Evolutionary conservation across 2,113 vertebrate genomes (phyloP).

Genomic region (Sciurus niger): DNA sequence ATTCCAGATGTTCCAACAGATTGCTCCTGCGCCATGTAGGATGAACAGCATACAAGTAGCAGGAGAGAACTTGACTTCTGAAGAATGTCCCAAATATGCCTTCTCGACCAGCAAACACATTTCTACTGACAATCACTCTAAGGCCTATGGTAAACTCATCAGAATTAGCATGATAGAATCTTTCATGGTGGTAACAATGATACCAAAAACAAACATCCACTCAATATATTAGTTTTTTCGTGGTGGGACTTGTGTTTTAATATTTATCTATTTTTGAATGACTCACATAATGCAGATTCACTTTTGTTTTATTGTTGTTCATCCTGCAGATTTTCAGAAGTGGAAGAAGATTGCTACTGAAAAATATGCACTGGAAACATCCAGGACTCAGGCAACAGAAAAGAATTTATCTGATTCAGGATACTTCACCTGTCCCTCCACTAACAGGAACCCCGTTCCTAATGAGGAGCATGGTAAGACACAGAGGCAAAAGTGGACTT

Average conservation of each 20-base stretch:
- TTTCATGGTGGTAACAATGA: no score
- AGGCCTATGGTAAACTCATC: no score
- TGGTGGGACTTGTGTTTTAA: no score
- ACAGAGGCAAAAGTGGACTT: background rate
- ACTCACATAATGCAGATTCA: background rate
- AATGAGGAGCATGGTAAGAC: background rate
- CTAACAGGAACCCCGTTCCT: accelerated
- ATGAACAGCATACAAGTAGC: accelerated
- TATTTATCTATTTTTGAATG: background rate
- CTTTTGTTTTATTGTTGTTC: background rate
- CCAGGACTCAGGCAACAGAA: accelerated
- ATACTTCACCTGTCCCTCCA: background rate
- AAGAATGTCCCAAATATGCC: background rate
- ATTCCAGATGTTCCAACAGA: no score
- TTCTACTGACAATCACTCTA: background rate
- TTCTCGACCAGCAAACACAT: accelerated
- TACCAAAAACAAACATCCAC: no score
- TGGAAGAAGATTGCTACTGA: accelerated
- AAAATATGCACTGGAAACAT: no score
- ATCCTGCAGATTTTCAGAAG: background rate
- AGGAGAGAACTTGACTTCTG: background rate
- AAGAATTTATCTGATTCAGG: background rate
- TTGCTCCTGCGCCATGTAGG: no score
- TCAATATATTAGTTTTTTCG: background rate
- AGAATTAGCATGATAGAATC: no score